Percentiles rank a stretch among this genome's conserved stretches.
These are phyloP conservation scores for Esox masquinongy DNA, from an alignment of 2,797 vertebrate genomes.

Conservation along the genomic window DNA sequence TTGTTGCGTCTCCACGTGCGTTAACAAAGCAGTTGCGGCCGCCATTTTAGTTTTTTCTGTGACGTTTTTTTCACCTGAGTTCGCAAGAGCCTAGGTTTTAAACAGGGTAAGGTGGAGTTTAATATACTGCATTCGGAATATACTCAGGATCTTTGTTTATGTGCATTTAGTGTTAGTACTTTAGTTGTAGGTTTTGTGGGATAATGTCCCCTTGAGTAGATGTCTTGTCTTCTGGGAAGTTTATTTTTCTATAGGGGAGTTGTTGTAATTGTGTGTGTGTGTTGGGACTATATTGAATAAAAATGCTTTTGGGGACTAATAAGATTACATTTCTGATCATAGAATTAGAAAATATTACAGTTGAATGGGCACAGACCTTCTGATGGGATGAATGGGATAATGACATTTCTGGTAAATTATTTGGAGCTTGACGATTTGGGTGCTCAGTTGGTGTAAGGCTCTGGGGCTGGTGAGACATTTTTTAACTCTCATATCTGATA, in stretches of 20 bases:
- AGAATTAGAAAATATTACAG: too few species aligned
- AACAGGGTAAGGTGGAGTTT: conserved; percentile 97
- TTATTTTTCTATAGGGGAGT: conserved; percentile 47
- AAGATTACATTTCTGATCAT: neutral
- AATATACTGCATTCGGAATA: conserved; percentile 81
- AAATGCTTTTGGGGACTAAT: neutral
- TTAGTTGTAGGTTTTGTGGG: conserved; percentile 74
- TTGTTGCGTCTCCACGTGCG: neutral
- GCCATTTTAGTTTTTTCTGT: conserved; percentile 36
- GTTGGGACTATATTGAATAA: conserved; percentile 73
- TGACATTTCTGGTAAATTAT: too few species aligned
- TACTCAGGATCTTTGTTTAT: conserved; percentile 84
- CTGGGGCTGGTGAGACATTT: neutral
- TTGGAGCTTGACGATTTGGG: neutral
- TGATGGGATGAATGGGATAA: too few species aligned
- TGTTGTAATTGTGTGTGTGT: conserved; percentile 59
- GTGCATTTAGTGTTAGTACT: conserved; percentile 80
- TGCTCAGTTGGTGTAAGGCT: neutral
- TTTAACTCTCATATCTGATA: neutral
- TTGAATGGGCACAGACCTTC: too few species aligned
- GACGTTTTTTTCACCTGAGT: conserved; percentile 80
- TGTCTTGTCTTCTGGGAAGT: conserved; percentile 70
- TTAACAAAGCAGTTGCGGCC: conserved; percentile 55
- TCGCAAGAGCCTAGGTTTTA: conserved; percentile 79
- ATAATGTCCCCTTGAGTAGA: conserved; percentile 77